Base-by-base conservation (phyloP, 2,797 vertebrate species). In the Limosa lapponica region DNA sequence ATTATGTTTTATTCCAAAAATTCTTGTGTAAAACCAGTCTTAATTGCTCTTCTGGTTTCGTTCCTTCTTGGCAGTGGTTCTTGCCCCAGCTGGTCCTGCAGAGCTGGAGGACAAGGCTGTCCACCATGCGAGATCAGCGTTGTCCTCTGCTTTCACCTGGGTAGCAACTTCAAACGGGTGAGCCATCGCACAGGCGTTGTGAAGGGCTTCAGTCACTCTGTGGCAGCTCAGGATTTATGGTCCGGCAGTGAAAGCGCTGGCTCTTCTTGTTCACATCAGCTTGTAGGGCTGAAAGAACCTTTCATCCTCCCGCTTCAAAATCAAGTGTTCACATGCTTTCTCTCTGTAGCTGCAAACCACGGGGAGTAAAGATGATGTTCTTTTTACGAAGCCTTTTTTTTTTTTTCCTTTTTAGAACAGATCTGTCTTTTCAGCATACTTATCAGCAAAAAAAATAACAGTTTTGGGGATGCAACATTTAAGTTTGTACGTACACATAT, bases 181-280 rank as follows among this genome's bases (percentile, higher is more conserved):
- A 24, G 52, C 5, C 3, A 2, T n/a, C 3, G 2, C 6, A 2
- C 59, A 27, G 77, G 39, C 5, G 2, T 37, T 39, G 41, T 10
- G 39, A 66, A 30, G 65, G 66, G 23, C 37, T 87, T 58, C 7
- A 25, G 12, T 80, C 13, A 5, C 61, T 0, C 73, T 13, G 1
- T 3, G 11, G 43, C 69, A 65, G 64, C 2, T 5, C 55, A 10
- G 23, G 25, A 14, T 44, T 94, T 61, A 8, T 32, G 52, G 20
- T 30, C 30, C 1, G 2, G 27, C 73, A 74, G 65, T 22, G 59
- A 78, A 87, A 67, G 14, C 22, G 1, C 27, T 51, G 66, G 13
- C 71, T 85, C 23, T 8, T 18, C 2, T 22, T 41, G 27, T 46
- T 84, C 7, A 0, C 1, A 0, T 20, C 10, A 13, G 15, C 82